phyloP scores from a whole-genome alignment of 2,797 vertebrate genomes.

The Sibirionetta formosa region DNA sequence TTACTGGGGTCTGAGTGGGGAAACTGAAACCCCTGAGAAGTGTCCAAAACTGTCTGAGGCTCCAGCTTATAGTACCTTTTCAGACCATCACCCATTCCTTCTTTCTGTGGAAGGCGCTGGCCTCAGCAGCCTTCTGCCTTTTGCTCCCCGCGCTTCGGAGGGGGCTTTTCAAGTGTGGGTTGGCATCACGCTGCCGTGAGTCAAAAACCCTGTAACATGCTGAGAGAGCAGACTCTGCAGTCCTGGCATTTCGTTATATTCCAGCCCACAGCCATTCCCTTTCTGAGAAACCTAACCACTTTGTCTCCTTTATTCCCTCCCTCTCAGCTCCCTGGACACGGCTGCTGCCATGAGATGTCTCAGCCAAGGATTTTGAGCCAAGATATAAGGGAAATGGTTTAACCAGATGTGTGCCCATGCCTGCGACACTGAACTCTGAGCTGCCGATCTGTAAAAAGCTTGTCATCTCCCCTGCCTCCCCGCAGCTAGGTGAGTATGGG shows the following conservation, averaged over 20 bases:
- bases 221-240: conserved; percentile 1
- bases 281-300: conserved; percentile 72
- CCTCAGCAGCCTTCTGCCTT: not conserved
- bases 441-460: conserved; percentile 31
- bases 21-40: not conserved
- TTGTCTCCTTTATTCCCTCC: conserved; percentile 49
- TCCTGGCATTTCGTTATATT: conserved; percentile 47
- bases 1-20: not conserved
- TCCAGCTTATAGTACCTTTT: not conserved
- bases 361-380: conserved; percentile 61
- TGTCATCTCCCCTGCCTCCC: conserved; percentile 26
- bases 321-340: conserved; percentile 54
- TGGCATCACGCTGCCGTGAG: not conserved
- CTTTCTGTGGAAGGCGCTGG: not conserved
- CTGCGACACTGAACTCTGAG: not conserved
- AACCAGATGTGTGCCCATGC: conserved; percentile 58
- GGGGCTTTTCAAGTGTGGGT: not conserved
- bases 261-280: conserved; percentile 61
- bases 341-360: conserved; percentile 40
- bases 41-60: not conserved
- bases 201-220: conserved; percentile 6
- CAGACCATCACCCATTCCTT: not conserved
- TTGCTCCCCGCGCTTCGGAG: not conserved
- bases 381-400: conserved; percentile 56
- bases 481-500: conserved; percentile 65